Conservation (phyloP, 2,797 vertebrate genomes). For the Oreochromis grahami region DNA sequence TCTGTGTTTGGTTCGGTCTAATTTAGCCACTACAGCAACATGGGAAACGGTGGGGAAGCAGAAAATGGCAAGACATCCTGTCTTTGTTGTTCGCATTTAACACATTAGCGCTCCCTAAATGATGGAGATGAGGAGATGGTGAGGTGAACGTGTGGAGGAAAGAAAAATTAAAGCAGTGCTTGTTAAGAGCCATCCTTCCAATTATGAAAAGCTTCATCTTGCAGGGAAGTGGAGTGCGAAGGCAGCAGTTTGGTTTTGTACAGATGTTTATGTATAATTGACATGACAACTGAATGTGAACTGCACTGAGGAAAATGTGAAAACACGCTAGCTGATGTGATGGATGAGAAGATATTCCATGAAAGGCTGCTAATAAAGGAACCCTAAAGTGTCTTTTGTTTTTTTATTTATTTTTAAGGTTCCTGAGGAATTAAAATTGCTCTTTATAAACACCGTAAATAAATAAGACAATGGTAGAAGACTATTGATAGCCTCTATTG, state of each 20-base stretch:
- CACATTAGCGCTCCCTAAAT: constrained; percentile 70
- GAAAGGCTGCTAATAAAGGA: not conserved
- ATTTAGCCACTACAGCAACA: constrained; percentile 68
- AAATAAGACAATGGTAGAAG: not conserved
- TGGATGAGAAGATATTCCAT: not conserved
- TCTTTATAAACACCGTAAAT: not conserved
- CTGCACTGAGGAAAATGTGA: not conserved
- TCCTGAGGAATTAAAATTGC: not conserved
- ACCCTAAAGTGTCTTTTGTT: not conserved
- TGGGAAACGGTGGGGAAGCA: constrained; percentile 68
- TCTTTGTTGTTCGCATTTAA: constrained; percentile 73
- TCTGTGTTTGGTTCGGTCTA: constrained; percentile 64
- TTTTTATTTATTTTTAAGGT: not conserved
- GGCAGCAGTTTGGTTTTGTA: not conserved
- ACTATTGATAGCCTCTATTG: not conserved
- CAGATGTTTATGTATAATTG: not conserved
- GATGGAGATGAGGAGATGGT: constrained; percentile 51
- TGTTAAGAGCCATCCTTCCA: constrained; percentile 6
- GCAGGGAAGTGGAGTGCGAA: not conserved
- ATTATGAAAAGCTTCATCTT: constrained; percentile 8
- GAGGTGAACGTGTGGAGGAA: constrained; percentile 10
- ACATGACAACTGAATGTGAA: not conserved
- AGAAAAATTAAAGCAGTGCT: constrained; percentile 3
- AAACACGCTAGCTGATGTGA: not conserved
- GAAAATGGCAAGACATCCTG: constrained; percentile 74